A percentile compares a stretch with the other conserved stretches of the same genome.
These are phyloP conservation scores for Prunella himalayana DNA, from an alignment of 2,113 vertebrate species.

Conservation along the genomic window DNA sequence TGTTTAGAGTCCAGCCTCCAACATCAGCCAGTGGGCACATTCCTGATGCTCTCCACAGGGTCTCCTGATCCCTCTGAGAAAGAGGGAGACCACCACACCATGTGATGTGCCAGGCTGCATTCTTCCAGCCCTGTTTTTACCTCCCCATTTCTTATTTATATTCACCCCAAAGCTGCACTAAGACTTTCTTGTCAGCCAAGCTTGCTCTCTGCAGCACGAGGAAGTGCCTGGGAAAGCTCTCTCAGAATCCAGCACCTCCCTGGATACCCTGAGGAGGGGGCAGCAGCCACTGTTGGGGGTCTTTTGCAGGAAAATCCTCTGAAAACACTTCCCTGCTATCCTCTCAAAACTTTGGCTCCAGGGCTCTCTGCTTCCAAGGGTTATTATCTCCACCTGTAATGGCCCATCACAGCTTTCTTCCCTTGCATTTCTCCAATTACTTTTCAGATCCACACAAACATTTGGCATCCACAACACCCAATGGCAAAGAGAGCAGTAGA, in stretches of 20 bases:
- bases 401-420: background rate
- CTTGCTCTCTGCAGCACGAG: accelerated
- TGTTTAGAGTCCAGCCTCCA: background rate
- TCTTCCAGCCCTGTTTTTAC: background rate
- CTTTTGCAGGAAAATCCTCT: background rate
- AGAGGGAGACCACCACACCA: background rate
- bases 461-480: background rate
- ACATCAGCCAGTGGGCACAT: background rate
- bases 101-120: background rate
- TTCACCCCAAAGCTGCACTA: background rate
- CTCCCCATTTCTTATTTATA: background rate
- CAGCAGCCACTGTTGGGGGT: background rate
- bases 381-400: background rate
- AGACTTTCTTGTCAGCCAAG: background rate
- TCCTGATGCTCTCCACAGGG: background rate
- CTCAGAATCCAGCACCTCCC: background rate
- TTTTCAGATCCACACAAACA: background rate
- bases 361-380: background rate
- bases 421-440: background rate
- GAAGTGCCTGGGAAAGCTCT: background rate
- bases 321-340: background rate
- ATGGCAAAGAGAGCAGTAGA: background rate
- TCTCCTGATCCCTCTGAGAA: background rate
- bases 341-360: background rate
- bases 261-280: background rate